Percentiles rank a stretch among this genome's conserved stretches.
These are phyloP conservation scores for Galerucella pusilla DNA, from an alignment of 2,888 invertebrate genomes.

Conservation along the genomic window DNA sequence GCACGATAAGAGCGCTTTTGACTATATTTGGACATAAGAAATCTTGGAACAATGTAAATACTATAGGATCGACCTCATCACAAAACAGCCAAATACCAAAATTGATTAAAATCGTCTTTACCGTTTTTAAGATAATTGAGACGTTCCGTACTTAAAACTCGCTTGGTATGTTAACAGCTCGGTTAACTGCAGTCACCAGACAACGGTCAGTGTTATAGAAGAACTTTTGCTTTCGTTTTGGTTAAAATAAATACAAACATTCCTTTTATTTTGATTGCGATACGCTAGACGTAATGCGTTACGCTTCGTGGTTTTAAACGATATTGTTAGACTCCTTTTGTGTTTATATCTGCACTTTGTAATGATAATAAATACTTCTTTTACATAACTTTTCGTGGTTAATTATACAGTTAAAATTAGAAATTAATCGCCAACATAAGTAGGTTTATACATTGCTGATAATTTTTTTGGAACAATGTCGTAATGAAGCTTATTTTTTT, in stretches of 20 bases:
- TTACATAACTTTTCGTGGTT: conserved; percentile 29
- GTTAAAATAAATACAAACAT: neutral
- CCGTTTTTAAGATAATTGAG: too few species aligned
- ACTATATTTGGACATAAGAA: too few species aligned
- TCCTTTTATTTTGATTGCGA: conserved; percentile 13
- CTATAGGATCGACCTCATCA: too few species aligned
- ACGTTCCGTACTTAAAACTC: too few species aligned
- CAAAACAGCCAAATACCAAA: too few species aligned
- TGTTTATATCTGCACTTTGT: conserved; percentile 11
- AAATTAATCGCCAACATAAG: conserved; percentile 15
- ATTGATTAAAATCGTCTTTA: too few species aligned
- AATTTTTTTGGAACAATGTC: neutral
- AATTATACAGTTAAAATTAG: conserved; percentile 9
- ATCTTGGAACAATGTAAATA: too few species aligned
- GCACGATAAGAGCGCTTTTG: too few species aligned
- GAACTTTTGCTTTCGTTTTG: conserved; percentile 26
- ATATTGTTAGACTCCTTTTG: conserved; percentile 15
- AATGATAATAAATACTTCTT: conserved; percentile 21
- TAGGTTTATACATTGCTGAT: conserved; percentile 10
- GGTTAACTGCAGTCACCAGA: too few species aligned
- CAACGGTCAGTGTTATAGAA: conserved; percentile 23
- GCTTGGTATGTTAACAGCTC: neutral
- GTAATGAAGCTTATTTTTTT: neutral
- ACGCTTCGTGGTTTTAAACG: conserved; percentile 21
- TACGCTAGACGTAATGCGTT: conserved; percentile 32